These are phyloP conservation scores for Hystrix brachyura DNA, from an alignment of 2,113 vertebrate species.

Conservation along the genomic window DNA sequence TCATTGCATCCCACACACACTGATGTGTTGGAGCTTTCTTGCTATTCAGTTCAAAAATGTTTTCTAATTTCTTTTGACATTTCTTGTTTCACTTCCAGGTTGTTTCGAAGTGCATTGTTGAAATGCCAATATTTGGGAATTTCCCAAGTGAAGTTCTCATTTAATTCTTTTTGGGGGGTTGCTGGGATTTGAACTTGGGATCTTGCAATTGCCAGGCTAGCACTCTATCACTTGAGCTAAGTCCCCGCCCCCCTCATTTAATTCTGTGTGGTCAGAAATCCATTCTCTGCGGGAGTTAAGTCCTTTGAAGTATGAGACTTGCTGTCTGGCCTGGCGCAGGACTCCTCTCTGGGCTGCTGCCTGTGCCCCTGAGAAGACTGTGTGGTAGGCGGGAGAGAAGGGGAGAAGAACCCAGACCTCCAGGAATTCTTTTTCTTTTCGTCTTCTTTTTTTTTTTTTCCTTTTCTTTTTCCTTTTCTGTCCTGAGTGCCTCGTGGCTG, in stretches of 20 bases:
- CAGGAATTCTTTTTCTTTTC: not conserved
- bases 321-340: not conserved
- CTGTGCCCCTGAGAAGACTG: too few relatives aligned
- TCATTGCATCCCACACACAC: not conserved
- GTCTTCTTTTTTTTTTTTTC: not conserved
- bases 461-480: not conserved
- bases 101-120: not conserved
- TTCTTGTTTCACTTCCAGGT: conserved; percentile 5
- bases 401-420: not conserved
- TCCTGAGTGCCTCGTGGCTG: not conserved
- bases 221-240: too few relatives aligned
- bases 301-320: not conserved
- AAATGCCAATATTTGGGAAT: not conserved
- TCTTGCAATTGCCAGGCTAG: too few relatives aligned
- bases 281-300: not conserved
- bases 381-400: too few relatives aligned
- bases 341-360: not conserved
- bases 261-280: not conserved
- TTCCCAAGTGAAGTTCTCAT: not conserved
- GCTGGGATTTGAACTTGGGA: too few relatives aligned
- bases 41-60: not conserved
- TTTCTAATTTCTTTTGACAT: conserved; percentile 1
- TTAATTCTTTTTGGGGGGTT: not conserved
- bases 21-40: not conserved
- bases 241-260: too few relatives aligned